These are phyloP conservation scores for Thermophis baileyi DNA, from an alignment of 2,113 vertebrate species.

Conservation along the genomic window DNA sequence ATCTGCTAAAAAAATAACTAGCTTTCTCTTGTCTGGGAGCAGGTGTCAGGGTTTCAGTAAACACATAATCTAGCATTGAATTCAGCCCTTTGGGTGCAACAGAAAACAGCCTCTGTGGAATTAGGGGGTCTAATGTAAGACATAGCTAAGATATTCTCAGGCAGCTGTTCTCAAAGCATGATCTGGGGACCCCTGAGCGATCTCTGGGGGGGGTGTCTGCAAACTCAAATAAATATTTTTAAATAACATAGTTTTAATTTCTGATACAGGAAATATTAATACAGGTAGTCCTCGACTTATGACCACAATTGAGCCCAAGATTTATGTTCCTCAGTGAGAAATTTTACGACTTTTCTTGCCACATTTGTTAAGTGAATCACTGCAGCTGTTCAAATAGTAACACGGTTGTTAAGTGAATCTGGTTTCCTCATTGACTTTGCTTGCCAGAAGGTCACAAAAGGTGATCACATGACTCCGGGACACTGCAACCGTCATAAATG, in stretches of 20 bases:
- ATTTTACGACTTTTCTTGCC: no score
- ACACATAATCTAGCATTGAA: neutral
- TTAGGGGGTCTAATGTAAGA: neutral
- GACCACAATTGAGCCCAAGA: no score
- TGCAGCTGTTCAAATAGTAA: no score
- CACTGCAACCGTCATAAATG: no score
- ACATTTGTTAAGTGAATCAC: no score
- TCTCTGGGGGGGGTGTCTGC: neutral
- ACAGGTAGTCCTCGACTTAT: no score
- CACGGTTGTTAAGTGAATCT: no score
- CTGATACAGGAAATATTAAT: neutral
- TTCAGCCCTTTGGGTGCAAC: neutral
- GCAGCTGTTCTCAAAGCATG: neutral
- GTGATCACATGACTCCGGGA: no score
- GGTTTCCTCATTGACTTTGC: no score
- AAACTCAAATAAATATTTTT: neutral
- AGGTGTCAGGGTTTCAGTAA: neutral
- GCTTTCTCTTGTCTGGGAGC: neutral
- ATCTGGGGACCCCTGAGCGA: neutral
- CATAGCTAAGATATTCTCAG: neutral
- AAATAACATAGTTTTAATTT: neutral
- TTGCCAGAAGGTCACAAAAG: no score
- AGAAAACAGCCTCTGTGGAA: neutral
- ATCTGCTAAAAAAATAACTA: neutral
- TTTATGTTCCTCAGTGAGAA: no score